phyloP scores from a whole-genome alignment of 2,113 vertebrate species.

The Mustelus asterias region DNA sequence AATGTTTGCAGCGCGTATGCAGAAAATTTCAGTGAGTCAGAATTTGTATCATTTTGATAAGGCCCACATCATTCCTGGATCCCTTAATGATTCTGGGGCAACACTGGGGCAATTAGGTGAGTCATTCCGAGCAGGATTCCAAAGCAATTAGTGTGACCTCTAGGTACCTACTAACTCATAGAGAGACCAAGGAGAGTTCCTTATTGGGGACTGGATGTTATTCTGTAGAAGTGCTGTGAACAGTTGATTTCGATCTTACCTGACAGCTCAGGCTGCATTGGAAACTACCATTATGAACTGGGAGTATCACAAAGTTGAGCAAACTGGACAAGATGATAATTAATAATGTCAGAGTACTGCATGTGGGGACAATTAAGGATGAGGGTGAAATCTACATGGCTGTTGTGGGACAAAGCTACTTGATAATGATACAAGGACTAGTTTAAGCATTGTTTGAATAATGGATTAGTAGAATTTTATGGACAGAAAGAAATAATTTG shows the following conservation, averaged over 20 bases:
- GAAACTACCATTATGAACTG: neutral
- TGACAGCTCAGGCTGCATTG: neutral
- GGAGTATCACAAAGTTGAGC: neutral
- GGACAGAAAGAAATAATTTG: neutral
- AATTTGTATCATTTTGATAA: neutral
- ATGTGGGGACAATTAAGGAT: neutral
- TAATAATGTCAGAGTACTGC: neutral
- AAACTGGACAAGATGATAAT: constrained; percentile 11
- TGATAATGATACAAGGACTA: neutral
- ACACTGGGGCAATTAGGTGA: neutral
- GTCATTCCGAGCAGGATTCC: neutral
- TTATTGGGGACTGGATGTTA: neutral
- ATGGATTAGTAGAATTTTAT: neutral
- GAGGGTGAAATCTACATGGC: neutral
- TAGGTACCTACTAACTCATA: neutral
- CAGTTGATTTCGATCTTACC: neutral
- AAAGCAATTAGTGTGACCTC: constrained; percentile 1
- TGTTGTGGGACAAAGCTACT: neutral
- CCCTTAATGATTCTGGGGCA: neutral
- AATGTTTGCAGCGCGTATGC: neutral
- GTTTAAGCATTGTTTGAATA: neutral
- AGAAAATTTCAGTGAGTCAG: neutral
- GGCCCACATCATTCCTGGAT: neutral
- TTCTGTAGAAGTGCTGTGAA: neutral
- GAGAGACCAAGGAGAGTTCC: constrained; percentile 2